Base-by-base conservation (phyloP, 2,888 invertebrate genomes). In the Dicyrtomina minuta region DNA sequence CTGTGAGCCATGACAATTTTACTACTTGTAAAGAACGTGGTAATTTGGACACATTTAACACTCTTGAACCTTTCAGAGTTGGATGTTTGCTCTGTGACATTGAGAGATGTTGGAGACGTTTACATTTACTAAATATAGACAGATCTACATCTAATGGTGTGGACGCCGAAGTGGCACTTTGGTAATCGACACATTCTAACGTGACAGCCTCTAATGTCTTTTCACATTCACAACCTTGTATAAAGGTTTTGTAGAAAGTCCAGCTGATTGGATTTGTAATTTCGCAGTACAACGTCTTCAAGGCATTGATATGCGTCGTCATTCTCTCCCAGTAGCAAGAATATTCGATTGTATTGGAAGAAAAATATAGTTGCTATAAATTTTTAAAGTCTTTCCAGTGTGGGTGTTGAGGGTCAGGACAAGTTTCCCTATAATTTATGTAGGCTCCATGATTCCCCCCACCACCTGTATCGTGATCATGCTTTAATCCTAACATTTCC, bases 211-310 rank as follows among this genome's bases (percentile, higher is more conserved):
- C 58, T 27, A 66, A 17, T 1, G 44, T 58, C 1, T 26, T 1
- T 33, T 66, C 44, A 27, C 26, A 58, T 33, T 66, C 44, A 27
- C 26, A 58, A 10, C 27, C 49, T 2, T 1, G 1, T 13, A 66
- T 58, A 24, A 46, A 49, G 8, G 10, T 13, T 33, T 26, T 26
- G 26, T 66, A 66, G 44, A 20, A 17, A 1, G 24, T 17, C 66
- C 66, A 66, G 44, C 58, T 66, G 6, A n/a, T 17, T n/a, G 58
- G 33, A 17, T 46, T 49, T 1, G 27, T 17, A n/a, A 62, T 62
- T 8, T 62, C 62, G 8, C 15, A 62, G 20, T 46, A 62, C 26
- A 62, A 13, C 1, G 27, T 33, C 8, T 49, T 27, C 49, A 62
- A 27, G 3, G 13, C 8, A 4, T 20, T 17, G 6, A 51, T 26